Evolutionary conservation across 2,888 invertebrate genomes (phyloP), one percentile per base, ranked within the genome.

Genomic region (Amblyteles armatorius): DNA sequence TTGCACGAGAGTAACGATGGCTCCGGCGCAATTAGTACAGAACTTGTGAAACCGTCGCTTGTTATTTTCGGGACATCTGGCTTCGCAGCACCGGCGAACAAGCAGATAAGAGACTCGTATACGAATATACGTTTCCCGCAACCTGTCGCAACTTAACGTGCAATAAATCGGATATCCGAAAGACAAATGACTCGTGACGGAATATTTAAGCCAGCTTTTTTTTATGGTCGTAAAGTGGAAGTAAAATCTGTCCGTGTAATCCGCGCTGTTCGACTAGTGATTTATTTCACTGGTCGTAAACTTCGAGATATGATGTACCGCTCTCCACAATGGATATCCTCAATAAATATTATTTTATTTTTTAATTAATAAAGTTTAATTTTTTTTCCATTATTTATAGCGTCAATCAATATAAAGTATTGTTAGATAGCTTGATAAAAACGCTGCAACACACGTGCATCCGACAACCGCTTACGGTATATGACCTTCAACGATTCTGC

Each of bases 1-100:
- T 57, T 22, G 57, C 57, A 11, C 57, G 57, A 26, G 57, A 26
- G 57, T 26, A 57, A 57, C 22, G 22, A 57, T 22, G 11, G 57
- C 57, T 19, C 26, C 22, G 57, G 57, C 57, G 57, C 57, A 57
- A 57, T 57, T 26, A 57, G 57, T 26, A 26, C 57, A 26, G 9
- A 26, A 26, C 57, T 11, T 11, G 57, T 26, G 11, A 26, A 57
- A 57, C 57, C 26, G 22, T 57, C 16, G 26, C 22, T 57, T 26
- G 57, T 22, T 57, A 57, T 26, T 57, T 44, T 57, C 26, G 57
- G 26, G 22, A 22, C 26, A 22, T 57, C 57, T 57, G 57, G 22
- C 57, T 19, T 22, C 9, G 57, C 26, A 11, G 11, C 19, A 26
- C 26, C 11, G 22, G 2, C 11, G 22, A 57, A 22, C 11, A 57